Evolutionary conservation across 2,888 invertebrate genomes (phyloP), one percentile per base, ranked within the genome.

Genomic region (Melinaea menophilus): DNA sequence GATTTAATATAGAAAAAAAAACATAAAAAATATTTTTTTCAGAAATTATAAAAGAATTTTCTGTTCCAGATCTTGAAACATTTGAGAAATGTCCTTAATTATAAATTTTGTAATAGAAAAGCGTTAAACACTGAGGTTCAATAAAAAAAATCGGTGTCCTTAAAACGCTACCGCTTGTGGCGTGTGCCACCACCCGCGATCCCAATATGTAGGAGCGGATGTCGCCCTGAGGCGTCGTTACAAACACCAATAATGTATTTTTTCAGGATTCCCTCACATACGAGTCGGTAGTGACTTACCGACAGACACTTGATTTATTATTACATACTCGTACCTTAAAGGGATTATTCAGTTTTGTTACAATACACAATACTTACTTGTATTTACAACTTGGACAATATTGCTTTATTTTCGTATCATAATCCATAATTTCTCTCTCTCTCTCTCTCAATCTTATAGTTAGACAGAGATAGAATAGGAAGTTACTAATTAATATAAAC

Each of bases 181-280:
- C 68, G 71, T 73, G 64, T 3, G 33, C 61, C 69, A 55, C 41
- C 56, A 62, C 64, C 68, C 66, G 67, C 69, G 71, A 72, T 75
- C 75, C 75, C 75, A 78, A 79, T 78, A 80, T 78, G 77, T 74
- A 73, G 73, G 80, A 84, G 86, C 85, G 83, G 81, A 88, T 86
- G 88, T 88, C 85, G 80, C 90, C 89, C 88, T 64, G 77, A 87
- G 90, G 90, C 84, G 72, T 86, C 88, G 88, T 90, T 90, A 77
- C 76, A 77, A 78, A 79, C 80, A 79, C 83, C 88, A 86, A 86
- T 87, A 86, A 87, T 83, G 82, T 86, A 51, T 85, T 86, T 86
- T 86, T 85, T 78, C 79, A 75, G 79, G 82, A 85, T 85, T 74
- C 84, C 79, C 77, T 58, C 47, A 63, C 64, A 61, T 56, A 48